Base-by-base conservation (phyloP, 2,888 invertebrate species). In the Xestia ashworthii region DNA sequence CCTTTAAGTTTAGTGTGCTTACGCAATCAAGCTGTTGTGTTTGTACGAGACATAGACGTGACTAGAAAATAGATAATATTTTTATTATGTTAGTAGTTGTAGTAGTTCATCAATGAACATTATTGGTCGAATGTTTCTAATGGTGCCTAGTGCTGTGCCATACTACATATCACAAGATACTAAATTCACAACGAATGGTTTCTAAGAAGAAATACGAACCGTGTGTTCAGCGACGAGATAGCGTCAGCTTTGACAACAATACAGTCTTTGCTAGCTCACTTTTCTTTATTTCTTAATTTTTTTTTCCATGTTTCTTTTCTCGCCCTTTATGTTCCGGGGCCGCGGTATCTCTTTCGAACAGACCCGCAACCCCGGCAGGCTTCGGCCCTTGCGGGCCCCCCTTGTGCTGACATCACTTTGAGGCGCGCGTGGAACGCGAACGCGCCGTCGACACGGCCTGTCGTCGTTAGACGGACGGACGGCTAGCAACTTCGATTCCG, bases 1-100 rank as follows among this genome's bases (percentile, higher is more conserved):
- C 84, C 74, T 82, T 81, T 32, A 32, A 32, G 32, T 32, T 32
- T 55, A 48, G 32, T 16, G 11, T n/a, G 14, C 46, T 75, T 53
- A 67, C 66, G 38, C 3, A 72, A 74, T 12, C 16, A 38, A 8
- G 9, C 4, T 38, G 8, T 48, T 71, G 32, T 44, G n/a, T 60
- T 60, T n/a, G 48, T 32, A n/a, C 14, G 32, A 46, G 41, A 55
- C 44, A n/a, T 44, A 78, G n/a, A 44, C n/a, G 44, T 79, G 50
- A n/a, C 32, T 44, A 14, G n/a, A 16, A 53, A 50, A 44, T 22
- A 41, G 12, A 25, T 16, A 71, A 5, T 4, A 41, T 22, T 44
- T n/a, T 48, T 38, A 11, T 62, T 71, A 16, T 32, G 25, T 19
- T 44, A 5, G 14, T 60, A 3, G 3, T 8, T 25, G 0, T 25